Base-by-base conservation (phyloP, 2,888 invertebrate genomes). In the Mimumesa dahlbomi region DNA sequence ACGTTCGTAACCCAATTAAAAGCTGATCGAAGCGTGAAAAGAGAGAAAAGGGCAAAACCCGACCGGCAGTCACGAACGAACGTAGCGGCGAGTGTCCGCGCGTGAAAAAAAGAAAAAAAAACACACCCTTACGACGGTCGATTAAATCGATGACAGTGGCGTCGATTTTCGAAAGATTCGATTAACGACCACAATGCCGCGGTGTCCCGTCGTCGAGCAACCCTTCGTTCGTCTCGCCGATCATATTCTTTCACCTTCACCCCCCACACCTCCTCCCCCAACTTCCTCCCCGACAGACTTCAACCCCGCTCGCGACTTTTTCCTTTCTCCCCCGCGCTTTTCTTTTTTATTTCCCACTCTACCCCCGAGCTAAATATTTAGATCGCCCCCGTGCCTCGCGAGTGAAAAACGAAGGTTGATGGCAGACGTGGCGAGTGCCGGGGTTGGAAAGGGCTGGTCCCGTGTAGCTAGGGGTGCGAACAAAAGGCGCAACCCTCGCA, bases 91-190 rank as follows among this genome's bases (percentile, higher is more conserved):
- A 29, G 1, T 29, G 36, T 56, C 53, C 56, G 40, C 50, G 6
- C 38, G 58, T n/a, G n/a, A n/a, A n/a, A n/a, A n/a, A n/a, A 19
- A n/a, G 31, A 5, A 18, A 42, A 56, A 66, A 77, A 65, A 75
- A 65, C 66, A n/a, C n/a, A n/a, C n/a, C n/a, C n/a, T n/a, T 59
- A 69, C 49, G 42, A 31, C 29, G 63, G 19, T 48, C 49, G 78
- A 77, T 74, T 50, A 77, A 57, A 65, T 65, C 31, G 49, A 42
- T 54, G 50, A 61, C 42, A 38, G 48, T 56, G 34, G 70, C 64
- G 69, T 67, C 70, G 65, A 75, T 78, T 81, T 75, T 62, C n/a
- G 67, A 78, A 78, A 75, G 75, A 79, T 79, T 81, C 75, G 78
- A 78, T 79, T 78, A 81, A 49, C 58, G 50, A n/a, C 22, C 58